Evolutionary conservation across 2,113 vertebrate genomes (phyloP).

Genomic region (Nansenia antarctica): DNA sequence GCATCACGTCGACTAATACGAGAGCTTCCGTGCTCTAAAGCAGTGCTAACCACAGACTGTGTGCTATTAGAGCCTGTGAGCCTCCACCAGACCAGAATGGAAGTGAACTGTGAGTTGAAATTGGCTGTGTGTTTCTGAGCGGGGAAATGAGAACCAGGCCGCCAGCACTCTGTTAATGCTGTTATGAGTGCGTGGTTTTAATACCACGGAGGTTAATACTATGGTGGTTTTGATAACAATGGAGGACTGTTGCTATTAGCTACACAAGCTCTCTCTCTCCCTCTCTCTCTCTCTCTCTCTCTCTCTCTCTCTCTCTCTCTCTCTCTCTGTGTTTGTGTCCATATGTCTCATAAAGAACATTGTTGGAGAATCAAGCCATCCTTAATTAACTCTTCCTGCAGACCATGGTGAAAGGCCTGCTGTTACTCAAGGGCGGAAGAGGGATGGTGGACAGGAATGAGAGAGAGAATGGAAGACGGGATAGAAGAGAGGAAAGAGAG

Average conservation of each 20-base stretch:
- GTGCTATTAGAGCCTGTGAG: constrained; percentile 71
- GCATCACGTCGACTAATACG: constrained; percentile 62
- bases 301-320: neutral
- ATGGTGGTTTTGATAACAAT: constrained; percentile 70
- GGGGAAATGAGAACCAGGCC: constrained; percentile 78
- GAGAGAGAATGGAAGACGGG: neutral
- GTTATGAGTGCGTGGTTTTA: constrained; percentile 72
- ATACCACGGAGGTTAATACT: too few species aligned
- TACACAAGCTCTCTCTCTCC: neutral
- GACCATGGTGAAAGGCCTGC: constrained; percentile 52
- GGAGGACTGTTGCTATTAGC: constrained; percentile 69
- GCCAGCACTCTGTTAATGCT: constrained; percentile 62
- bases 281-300: too few species aligned
- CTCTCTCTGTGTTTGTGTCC: constrained; percentile 25
- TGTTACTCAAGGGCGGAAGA: constrained; percentile 39
- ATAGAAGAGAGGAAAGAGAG: neutral
- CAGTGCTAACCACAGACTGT: constrained; percentile 68
- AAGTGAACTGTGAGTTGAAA: constrained; percentile 52
- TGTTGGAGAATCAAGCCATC: constrained; percentile 47
- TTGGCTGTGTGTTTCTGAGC: constrained; percentile 29
- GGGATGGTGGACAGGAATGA: neutral
- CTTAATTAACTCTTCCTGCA: constrained; percentile 63
- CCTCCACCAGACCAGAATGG: constrained; percentile 54
- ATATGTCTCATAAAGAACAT: constrained; percentile 66
- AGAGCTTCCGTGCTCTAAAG: constrained; percentile 64